Conservation (phyloP, 30 jellyfish, hydroid and myxozoan genomes). For the Hydractinia symbiolongicarpus region DNA sequence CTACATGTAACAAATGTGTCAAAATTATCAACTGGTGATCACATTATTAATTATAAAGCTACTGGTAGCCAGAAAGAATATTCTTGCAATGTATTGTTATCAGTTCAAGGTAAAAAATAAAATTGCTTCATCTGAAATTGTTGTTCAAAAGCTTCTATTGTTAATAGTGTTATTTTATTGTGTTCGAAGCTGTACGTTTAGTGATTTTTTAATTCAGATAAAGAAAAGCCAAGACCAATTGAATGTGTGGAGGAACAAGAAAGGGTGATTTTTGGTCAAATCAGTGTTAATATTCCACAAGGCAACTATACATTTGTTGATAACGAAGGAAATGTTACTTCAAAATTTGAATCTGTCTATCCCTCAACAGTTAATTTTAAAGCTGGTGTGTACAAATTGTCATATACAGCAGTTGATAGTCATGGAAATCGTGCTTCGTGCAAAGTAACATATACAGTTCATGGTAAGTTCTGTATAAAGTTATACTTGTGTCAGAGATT, state of each 20-base stretch:
- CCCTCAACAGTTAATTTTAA: not conserved
- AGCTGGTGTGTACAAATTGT: not conserved
- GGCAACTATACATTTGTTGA: not conserved
- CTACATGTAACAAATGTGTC: not conserved
- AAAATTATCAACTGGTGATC: not conserved
- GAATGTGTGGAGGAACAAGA: conserved; percentile 10
- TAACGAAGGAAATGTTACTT: conserved; percentile 7
- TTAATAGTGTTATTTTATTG: not conserved
- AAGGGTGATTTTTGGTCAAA: not conserved
- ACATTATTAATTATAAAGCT: not conserved
- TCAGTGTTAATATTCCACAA: not conserved
- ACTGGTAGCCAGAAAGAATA: not conserved
- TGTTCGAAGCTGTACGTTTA: not conserved
- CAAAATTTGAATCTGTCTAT: not conserved
- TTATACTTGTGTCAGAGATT: not conserved
- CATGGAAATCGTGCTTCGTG: not conserved
- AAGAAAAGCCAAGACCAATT: not conserved
- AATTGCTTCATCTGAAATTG: too few relatives aligned
- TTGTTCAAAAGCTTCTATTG: not conserved
- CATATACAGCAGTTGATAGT: not conserved
- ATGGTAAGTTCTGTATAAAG: not conserved
- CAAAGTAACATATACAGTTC: not conserved
- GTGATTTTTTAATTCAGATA: not conserved
- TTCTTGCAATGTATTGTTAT: not conserved
- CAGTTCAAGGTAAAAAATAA: not conserved